Evolutionary conservation across 2,113 vertebrate species (phyloP), one percentile per base, ranked within the genome.

Genomic region (Equus quagga): DNA sequence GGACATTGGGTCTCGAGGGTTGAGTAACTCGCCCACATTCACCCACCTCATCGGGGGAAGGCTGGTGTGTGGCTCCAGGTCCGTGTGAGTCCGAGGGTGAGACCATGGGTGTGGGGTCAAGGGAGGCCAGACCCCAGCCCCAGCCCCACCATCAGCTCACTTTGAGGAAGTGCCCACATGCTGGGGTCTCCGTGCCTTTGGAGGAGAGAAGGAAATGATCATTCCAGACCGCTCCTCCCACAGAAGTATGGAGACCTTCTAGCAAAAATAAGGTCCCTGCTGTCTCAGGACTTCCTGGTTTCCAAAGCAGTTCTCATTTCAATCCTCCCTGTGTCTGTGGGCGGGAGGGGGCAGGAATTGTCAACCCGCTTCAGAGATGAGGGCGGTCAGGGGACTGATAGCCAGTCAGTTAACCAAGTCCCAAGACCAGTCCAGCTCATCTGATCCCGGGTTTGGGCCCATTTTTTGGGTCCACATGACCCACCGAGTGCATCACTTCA

Each of bases 361-460:
- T 24, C 62, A 33, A 15, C 41, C 10, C 18, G 6, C 6, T 15
- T 1, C 24, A 2, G 6, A 21, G 81, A 41, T 2, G 31, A 23
- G 31, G 17, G 6, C 5, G 9, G 36, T n/a, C 15, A 64, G n/a
- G 41, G 26, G 44, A 54, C 70, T 54, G 56, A 3, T 5, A 44
- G 69, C 80, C 3, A 3, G 36, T 28, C 12, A 19, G 49, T n/a
- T 23, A 3, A 13, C 28, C 82, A 44, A 1, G 11, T n/a, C 21
- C 36, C 5, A 28, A 23, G 58, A 7, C 17, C 4, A 1, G 15
- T 21, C 79, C 13, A 8, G 81, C 19, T 24, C 70, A 3, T 8
- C 60, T 0, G 2, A 1, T 13, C 60, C 31, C 2, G 6, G 3
- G 5, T 19, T 8, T 1, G 17, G 36, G 7, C 33, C 64, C 73